Percentiles rank a stretch among this genome's conserved stretches.
These are phyloP conservation scores for Gnathonemus echidnorhynchus DNA, from an alignment of 2,113 vertebrate genomes.

Conservation along the genomic window DNA sequence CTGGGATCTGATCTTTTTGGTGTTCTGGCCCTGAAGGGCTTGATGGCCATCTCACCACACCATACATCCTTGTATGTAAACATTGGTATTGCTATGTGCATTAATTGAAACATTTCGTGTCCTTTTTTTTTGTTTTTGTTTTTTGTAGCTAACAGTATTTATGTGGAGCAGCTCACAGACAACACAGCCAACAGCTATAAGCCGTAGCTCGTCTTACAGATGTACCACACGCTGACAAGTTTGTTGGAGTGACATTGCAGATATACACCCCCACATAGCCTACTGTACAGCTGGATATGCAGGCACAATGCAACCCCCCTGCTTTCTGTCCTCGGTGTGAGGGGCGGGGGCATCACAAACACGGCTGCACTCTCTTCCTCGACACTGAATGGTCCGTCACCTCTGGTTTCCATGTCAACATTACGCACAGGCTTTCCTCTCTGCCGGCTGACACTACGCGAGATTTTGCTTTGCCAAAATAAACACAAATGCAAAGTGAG, in stretches of 20 bases:
- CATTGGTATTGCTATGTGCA: slow-evolving; percentile 62
- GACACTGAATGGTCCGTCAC: slow-evolving; percentile 61
- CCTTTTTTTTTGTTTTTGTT: slow-evolving; percentile 5
- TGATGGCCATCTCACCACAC: slow-evolving; percentile 56
- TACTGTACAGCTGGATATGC: slow-evolving; percentile 49
- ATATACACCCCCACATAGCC: slow-evolving; percentile 30
- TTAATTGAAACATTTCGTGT: slow-evolving; percentile 55
- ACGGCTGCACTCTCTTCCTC: slow-evolving; percentile 46
- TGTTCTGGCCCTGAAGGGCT: slow-evolving; percentile 52
- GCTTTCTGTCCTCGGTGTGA: slow-evolving; percentile 14
- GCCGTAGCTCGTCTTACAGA: slow-evolving; percentile 32
- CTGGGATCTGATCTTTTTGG: slow-evolving; percentile 30
- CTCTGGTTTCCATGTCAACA: slow-evolving; percentile 51
- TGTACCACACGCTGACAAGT: slow-evolving; percentile 30
- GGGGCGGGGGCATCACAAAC: slow-evolving; percentile 27
- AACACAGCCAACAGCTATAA: slow-evolving; percentile 22
- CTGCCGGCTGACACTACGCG: slow-evolving; percentile 53
- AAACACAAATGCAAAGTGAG: slow-evolving; percentile 67
- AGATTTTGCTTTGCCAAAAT: slow-evolving; percentile 84
- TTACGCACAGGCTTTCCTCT: slow-evolving; percentile 56
- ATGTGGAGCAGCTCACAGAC: slow-evolving; percentile 24
- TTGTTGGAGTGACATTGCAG: slow-evolving; percentile 13
- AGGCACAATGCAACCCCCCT: slow-evolving; percentile 27
- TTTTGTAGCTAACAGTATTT: slow-evolving; percentile 39
- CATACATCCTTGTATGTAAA: slow-evolving; percentile 50